A percentile compares a stretch with the other conserved stretches of the same genome.
Evolutionary conservation across 2,113 vertebrate species (phyloP).

Genomic region (Abramis brama): DNA sequence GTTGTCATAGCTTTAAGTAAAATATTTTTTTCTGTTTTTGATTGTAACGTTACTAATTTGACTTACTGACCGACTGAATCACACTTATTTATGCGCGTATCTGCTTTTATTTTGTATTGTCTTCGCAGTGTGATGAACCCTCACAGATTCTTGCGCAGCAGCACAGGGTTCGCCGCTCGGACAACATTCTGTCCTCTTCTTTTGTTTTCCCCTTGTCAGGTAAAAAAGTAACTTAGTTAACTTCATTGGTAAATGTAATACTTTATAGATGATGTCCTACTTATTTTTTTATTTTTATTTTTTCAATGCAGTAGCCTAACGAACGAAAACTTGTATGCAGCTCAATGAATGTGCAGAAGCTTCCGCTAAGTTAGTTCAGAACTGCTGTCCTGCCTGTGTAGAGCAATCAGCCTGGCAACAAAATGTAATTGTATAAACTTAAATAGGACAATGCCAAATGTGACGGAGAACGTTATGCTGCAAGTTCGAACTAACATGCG

Average conservation of each 20-base stretch:
- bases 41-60: no score
- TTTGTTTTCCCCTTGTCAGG: conserved; percentile 91
- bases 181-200: conserved; percentile 79
- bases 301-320: background rate
- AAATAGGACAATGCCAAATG: background rate
- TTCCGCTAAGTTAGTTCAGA: no score
- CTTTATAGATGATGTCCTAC: background rate
- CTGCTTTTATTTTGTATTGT: conserved; percentile 28
- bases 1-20: background rate
- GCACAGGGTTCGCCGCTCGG: conserved; percentile 85
- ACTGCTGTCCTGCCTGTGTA: no score
- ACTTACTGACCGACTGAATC: background rate
- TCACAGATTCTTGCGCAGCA: conserved; percentile 76
- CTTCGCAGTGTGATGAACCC: conserved; percentile 81
- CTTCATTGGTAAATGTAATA: background rate
- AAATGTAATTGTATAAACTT: no score
- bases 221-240: conserved; percentile 57
- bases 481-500: background rate
- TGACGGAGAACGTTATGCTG: background rate
- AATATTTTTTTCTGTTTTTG: background rate
- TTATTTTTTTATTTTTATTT: background rate
- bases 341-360: no score
- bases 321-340: no score
- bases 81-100: background rate
- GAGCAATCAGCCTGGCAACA: no score